These are phyloP conservation scores for Wasmannia auropunctata DNA, from an alignment of 1,140 invertebrate genomes.

Conservation along the genomic window DNA sequence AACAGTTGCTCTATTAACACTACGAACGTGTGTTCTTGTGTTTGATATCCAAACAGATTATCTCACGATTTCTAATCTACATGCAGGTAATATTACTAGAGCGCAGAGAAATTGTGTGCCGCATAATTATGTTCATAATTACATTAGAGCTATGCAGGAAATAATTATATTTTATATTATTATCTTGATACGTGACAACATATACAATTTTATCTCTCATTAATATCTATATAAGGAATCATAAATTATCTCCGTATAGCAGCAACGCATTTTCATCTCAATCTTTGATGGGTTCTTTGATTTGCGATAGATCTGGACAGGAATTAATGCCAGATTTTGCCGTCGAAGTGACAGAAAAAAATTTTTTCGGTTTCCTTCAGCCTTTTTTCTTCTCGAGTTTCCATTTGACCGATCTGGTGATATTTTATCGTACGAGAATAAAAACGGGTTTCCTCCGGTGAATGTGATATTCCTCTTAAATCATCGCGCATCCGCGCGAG, in stretches of 20 bases:
- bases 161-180: not conserved
- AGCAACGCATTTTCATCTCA: not conserved
- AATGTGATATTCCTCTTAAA: not conserved
- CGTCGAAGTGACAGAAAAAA: not conserved
- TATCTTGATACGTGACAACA: not conserved
- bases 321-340: not conserved
- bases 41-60: slow-evolving; percentile 25
- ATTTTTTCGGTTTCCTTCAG: not conserved
- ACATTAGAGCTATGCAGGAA: not conserved
- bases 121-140: not conserved
- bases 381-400: not conserved
- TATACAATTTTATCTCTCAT: not conserved
- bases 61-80: slow-evolving; percentile 3
- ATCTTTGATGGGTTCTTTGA: not conserved
- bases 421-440: slow-evolving; percentile 12
- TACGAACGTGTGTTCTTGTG: slow-evolving; percentile 26
- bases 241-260: not conserved
- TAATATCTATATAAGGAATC: not conserved
- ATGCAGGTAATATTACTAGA: not conserved
- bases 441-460: slow-evolving; percentile 39
- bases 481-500: not conserved
- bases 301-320: not conserved
- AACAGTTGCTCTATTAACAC: slow-evolving; percentile 36
- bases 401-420: not conserved
- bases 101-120: not conserved